These are phyloP conservation scores for Agrilus cyanescens DNA, from an alignment of 2,888 invertebrate genomes.

Conservation along the genomic window DNA sequence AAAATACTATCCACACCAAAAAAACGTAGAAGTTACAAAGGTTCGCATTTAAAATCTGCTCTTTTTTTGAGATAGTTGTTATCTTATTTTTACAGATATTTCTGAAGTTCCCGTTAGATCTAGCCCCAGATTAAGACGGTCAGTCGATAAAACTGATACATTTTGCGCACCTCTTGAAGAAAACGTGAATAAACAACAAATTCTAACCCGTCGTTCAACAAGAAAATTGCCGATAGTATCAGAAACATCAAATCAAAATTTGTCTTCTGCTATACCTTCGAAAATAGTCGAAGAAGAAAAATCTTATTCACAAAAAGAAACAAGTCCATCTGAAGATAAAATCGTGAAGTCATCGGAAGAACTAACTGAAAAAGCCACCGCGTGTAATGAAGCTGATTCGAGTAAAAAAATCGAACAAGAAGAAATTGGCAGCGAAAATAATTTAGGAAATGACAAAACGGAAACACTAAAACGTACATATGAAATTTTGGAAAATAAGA, in stretches of 20 bases:
- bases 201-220: conserved; percentile 1
- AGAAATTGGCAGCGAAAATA: too few species aligned
- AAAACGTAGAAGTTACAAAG: conserved; percentile 24
- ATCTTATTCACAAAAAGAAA: too few species aligned
- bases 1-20: conserved; percentile 16
- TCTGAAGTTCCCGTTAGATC: conserved; percentile 15
- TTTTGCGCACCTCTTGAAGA: background rate
- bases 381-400: too few species aligned
- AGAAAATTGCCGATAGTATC: background rate
- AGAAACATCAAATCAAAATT: conserved; percentile 1
- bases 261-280: background rate
- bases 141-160: background rate
- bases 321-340: too few species aligned
- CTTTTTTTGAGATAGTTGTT: background rate
- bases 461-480: too few species aligned
- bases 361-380: too few species aligned
- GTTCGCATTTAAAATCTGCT: conserved; percentile 14
- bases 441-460: too few species aligned
- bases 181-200: background rate
- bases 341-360: too few species aligned
- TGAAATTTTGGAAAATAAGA: too few species aligned
- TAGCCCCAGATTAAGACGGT: conserved; percentile 21
- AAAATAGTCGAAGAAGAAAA: too few species aligned
- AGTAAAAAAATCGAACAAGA: too few species aligned
- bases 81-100: conserved; percentile 1